Percentiles rank a stretch among this genome's conserved stretches.
Conservation (phyloP, 2,888 invertebrate genomes). For the Eurytoma californica region DNA sequence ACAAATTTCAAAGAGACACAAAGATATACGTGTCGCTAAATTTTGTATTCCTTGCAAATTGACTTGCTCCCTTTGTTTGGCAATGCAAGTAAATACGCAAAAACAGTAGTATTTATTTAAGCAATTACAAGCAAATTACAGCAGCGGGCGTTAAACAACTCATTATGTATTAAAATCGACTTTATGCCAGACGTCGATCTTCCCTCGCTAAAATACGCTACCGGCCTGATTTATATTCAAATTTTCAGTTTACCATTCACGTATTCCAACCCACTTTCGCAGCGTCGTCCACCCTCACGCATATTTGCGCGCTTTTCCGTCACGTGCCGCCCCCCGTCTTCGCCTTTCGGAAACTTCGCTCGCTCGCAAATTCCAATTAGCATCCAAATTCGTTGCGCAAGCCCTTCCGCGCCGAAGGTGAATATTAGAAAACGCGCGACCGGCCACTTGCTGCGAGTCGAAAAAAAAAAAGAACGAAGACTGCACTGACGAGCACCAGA, state of each 20-base stretch:
- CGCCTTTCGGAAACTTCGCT: too few relatives aligned
- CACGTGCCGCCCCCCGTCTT: too few relatives aligned
- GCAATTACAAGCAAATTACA: slow-evolving; percentile 17
- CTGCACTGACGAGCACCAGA: neutral
- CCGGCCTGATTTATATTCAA: slow-evolving; percentile 35
- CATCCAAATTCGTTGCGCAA: too few relatives aligned
- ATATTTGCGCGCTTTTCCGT: neutral
- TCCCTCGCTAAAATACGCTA: slow-evolving; percentile 13
- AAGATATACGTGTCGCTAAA: too few relatives aligned
- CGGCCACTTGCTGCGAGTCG: too few relatives aligned
- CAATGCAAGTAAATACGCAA: slow-evolving; percentile 7
- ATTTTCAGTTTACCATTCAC: slow-evolving; percentile 44
- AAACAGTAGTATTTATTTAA: slow-evolving; percentile 12
- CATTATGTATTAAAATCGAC: slow-evolving; percentile 36
- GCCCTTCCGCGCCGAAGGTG: too few relatives aligned
- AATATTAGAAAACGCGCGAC: too few relatives aligned
- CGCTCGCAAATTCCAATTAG: too few relatives aligned
- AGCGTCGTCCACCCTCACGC: neutral
- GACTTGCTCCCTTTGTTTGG: neutral
- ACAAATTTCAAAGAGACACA: too few relatives aligned
- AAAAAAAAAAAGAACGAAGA: too few relatives aligned
- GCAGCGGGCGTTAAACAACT: slow-evolving; percentile 6
- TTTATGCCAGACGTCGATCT: neutral
- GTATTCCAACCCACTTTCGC: slow-evolving; percentile 30
- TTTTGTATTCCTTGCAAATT: neutral